Evolutionary conservation across 2,888 invertebrate genomes (phyloP).

Genomic region (Drosophila leonis): DNA sequence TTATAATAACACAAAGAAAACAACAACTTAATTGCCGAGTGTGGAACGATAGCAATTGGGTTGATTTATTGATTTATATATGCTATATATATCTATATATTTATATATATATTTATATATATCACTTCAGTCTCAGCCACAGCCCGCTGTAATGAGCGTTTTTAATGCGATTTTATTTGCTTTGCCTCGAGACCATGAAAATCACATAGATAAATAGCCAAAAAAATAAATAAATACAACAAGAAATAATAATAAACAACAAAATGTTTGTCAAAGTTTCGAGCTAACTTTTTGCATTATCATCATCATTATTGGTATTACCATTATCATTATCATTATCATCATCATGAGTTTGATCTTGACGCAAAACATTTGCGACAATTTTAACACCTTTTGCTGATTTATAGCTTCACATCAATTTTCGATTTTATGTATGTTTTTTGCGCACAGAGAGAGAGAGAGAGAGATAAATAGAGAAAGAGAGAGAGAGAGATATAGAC

Average conservation of each 20-base stretch:
- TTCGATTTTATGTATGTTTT: not conserved
- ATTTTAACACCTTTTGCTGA: conserved; percentile 44
- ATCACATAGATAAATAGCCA: conserved; percentile 49
- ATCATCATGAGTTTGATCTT: conserved; percentile 57
- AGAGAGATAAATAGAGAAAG: no score
- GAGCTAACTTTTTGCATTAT: conserved; percentile 14
- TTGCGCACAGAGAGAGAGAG: not conserved
- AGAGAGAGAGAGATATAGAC: not conserved
- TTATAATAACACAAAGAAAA: conserved; percentile 22
- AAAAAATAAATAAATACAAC: conserved; percentile 11
- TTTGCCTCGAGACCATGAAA: conserved; percentile 53
- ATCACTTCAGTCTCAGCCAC: conserved; percentile 14
- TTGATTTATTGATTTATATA: conserved; percentile 48
- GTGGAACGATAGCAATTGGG: conserved; percentile 30
- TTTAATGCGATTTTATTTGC: conserved; percentile 69
- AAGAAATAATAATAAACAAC: conserved; percentile 23
- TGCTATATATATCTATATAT: not conserved
- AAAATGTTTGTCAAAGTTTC: conserved; percentile 28
- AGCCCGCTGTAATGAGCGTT: conserved; percentile 44
- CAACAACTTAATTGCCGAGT: conserved; percentile 5
- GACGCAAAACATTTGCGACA: conserved; percentile 37
- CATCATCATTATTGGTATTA: conserved; percentile 19
- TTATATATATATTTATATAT: not conserved
- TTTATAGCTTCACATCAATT: conserved; percentile 26
- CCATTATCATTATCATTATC: conserved; percentile 24